A percentile compares a stretch with the other conserved stretches of the same genome.
phyloP scores from a whole-genome alignment of 1,140 invertebrate species.

The Centruroides sculpturatus region DNA sequence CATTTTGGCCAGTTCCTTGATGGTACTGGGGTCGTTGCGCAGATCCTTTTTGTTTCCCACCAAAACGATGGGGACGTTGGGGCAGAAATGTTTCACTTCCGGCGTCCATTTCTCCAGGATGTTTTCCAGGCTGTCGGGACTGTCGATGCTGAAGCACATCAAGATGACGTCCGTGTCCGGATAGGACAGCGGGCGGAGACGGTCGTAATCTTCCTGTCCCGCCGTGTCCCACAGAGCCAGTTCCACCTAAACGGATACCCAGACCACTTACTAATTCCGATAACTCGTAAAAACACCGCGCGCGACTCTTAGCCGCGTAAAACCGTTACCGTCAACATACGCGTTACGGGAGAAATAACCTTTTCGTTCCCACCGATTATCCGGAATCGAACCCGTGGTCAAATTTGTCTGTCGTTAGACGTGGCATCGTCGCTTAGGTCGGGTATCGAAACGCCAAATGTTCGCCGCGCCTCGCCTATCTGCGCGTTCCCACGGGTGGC shows the following conservation, averaged over 20 bases:
- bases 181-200: constrained; percentile 85
- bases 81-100: constrained; percentile 94
- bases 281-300: too few species aligned
- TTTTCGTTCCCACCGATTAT: too few species aligned
- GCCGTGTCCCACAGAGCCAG: constrained; percentile 96
- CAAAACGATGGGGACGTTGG: constrained; percentile 91
- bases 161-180: constrained; percentile 95
- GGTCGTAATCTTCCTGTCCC: constrained; percentile 96
- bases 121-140: constrained; percentile 89
- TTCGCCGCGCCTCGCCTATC: too few species aligned
- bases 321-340: too few species aligned
- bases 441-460: too few species aligned
- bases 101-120: constrained; percentile 96
- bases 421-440: too few species aligned
- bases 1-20: constrained; percentile 34
- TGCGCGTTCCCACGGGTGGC: too few species aligned
- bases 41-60: constrained; percentile 85
- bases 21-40: constrained; percentile 30
- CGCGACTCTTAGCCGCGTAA: too few species aligned
- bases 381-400: too few species aligned
- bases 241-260: constrained; percentile 46
- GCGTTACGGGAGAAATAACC: too few species aligned
- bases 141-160: constrained; percentile 96
- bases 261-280: too few species aligned
- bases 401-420: too few species aligned